Percentiles rank a stretch among this genome's conserved stretches.
Conservation (phyloP, 2,888 invertebrate genomes). For the Ctenicera cuprea region DNA sequence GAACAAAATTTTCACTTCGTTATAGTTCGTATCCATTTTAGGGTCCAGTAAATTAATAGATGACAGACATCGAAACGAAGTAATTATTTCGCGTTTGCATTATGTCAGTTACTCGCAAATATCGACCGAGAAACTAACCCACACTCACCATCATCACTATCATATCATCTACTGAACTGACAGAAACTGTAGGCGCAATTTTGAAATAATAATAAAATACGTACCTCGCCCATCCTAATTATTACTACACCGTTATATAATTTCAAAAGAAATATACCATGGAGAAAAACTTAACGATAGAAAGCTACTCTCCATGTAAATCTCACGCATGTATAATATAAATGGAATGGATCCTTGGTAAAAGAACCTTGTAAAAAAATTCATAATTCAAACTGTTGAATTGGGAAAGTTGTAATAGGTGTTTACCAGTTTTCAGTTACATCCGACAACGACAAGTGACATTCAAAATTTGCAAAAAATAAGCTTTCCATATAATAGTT, state of each 20-base stretch:
- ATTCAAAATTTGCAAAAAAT: too few relatives aligned
- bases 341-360: too few relatives aligned
- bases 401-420: too few relatives aligned
- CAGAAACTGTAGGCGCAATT: background rate
- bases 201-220: too few relatives aligned
- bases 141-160: background rate
- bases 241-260: slow-evolving; percentile 1
- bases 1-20: too few relatives aligned
- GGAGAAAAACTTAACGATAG: background rate
- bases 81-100: background rate
- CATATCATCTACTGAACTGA: too few relatives aligned
- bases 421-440: too few relatives aligned
- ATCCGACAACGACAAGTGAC: too few relatives aligned
- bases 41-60: background rate
- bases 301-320: background rate
- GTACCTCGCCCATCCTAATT: background rate
- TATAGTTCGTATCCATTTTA: background rate
- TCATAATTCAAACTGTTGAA: too few relatives aligned
- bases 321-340: background rate
- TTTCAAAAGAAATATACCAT: background rate
- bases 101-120: background rate
- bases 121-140: background rate
- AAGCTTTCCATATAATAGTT: too few relatives aligned
- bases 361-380: too few relatives aligned
- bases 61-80: background rate